Base-by-base conservation (phyloP, 2,113 vertebrate genomes). In the Zapus hudsonius region DNA sequence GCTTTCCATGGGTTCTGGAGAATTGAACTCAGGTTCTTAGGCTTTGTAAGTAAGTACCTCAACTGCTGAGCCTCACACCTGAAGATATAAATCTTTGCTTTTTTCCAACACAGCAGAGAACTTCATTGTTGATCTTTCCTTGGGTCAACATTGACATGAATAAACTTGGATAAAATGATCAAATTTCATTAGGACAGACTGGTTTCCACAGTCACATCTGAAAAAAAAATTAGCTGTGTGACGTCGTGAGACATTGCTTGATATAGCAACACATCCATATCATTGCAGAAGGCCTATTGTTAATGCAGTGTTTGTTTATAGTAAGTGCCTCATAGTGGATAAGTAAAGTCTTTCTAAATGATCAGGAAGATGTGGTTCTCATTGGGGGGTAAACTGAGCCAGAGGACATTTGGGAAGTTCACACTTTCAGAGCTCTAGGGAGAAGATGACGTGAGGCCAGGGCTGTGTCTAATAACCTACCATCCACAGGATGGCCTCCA, bases 281-380 rank as follows among this genome's bases (percentile, higher is more conserved):
- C 44, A 22, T 5, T 19, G 11, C 66, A 23, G 22, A 76, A 38
- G 63, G 10, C 25, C 1, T 47, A 19, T 61, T n/a, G 12, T 47
- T 29, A 42, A 42, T 55, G 5, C 7, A 88, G 20, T 23, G 15
- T 31, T 86, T 66, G 11, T 40, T 73, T 74, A 44, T 9, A 16
- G 11, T 12, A 19, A 25, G 3, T 25, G 15, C 25, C 36, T 27
- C 47, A 13, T 40, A 44, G n/a, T 57, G 22, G 73, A 42, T 13
- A 89, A 79, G 67, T 42, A 70, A 73, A 52, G 15, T 67, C 4
- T 72, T 85, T 87, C 22, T 79, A 74, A 93, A 74, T 86, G 27
- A 64, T 70, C 23, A 19, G 44, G 61, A 20, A 47, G 74, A 6
- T 23, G 20, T 79, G 27, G 5, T 57, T 83, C 47, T 84, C 61